These are phyloP conservation scores for Syritta pipiens DNA, from an alignment of 2,888 invertebrate genomes.

Conservation along the genomic window DNA sequence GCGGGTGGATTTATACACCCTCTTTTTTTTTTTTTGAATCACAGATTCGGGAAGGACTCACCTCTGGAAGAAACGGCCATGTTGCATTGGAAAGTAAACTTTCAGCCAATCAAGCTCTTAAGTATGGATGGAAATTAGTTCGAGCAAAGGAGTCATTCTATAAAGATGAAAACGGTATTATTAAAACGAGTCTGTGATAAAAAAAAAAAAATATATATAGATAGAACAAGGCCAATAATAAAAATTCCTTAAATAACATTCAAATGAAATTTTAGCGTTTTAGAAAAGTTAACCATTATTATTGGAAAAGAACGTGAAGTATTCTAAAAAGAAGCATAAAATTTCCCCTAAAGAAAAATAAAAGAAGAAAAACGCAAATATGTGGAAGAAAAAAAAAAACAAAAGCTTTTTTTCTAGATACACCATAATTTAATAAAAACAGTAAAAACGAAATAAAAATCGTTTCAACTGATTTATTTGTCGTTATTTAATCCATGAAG, in stretches of 20 bases:
- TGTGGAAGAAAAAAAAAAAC: conserved; percentile 23
- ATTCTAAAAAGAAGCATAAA: too few relatives aligned
- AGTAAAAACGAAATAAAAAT: conserved; percentile 26
- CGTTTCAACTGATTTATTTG: not conserved
- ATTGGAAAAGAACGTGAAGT: not conserved
- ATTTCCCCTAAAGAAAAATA: too few relatives aligned
- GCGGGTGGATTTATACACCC: not conserved
- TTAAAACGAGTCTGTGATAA: conserved; percentile 56
- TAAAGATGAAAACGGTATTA: conserved; percentile 52
- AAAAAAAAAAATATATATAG: conserved; percentile 46
- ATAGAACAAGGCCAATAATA: conserved; percentile 31
- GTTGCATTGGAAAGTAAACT: conserved; percentile 53
- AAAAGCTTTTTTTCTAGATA: conserved; percentile 59
- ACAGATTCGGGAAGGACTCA: conserved; percentile 10
- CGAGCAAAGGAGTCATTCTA: conserved; percentile 50
- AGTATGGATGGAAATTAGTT: conserved; percentile 48
- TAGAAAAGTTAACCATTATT: not conserved
- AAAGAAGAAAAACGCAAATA: conserved; percentile 8
- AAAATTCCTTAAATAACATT: not conserved
- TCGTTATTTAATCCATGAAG: conserved; percentile 8
- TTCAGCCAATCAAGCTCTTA: conserved; percentile 49
- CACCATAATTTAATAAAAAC: conserved; percentile 36
- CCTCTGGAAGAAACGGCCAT: conserved; percentile 40
- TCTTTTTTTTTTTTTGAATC: not conserved
- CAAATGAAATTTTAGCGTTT: not conserved